Evolutionary conservation across 2,113 vertebrate genomes (phyloP).

Genomic region (Tragelaphus strepsiceros): DNA sequence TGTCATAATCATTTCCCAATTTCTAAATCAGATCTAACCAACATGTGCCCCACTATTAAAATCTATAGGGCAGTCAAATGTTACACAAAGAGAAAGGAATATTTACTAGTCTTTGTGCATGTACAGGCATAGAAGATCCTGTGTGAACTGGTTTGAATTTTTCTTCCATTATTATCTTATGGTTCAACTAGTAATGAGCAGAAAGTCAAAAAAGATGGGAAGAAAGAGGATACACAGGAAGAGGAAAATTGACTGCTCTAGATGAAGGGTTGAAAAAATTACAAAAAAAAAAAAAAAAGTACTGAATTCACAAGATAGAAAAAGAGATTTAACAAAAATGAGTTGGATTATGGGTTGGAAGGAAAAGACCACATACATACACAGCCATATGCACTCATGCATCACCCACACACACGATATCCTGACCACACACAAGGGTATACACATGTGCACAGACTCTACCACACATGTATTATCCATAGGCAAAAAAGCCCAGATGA

Average conservation of each 20-base stretch:
- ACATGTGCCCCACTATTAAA: not conserved
- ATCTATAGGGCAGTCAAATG: not conserved
- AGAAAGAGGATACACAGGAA: not conserved
- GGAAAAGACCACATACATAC: not conserved
- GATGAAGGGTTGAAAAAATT: not conserved
- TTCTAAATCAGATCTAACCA: not conserved
- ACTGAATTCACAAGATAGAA: not conserved
- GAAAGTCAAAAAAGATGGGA: not conserved
- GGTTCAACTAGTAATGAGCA: constrained; percentile 1
- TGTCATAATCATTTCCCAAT: not conserved
- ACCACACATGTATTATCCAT: no score
- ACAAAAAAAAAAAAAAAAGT: not conserved
- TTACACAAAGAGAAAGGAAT: not conserved
- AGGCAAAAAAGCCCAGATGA: not conserved
- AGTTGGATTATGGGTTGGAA: not conserved
- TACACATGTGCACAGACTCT: not conserved
- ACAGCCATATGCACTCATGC: fast-evolving
- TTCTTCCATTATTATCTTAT: not conserved
- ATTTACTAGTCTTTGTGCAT: not conserved
- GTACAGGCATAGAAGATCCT: not conserved
- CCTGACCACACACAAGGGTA: not conserved
- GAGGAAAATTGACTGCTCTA: not conserved
- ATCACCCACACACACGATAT: not conserved
- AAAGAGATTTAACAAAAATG: not conserved
- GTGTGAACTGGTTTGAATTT: not conserved